These are phyloP conservation scores for Rhabdomys dilectus DNA, from an alignment of 2,113 vertebrate species.

Conservation along the genomic window DNA sequence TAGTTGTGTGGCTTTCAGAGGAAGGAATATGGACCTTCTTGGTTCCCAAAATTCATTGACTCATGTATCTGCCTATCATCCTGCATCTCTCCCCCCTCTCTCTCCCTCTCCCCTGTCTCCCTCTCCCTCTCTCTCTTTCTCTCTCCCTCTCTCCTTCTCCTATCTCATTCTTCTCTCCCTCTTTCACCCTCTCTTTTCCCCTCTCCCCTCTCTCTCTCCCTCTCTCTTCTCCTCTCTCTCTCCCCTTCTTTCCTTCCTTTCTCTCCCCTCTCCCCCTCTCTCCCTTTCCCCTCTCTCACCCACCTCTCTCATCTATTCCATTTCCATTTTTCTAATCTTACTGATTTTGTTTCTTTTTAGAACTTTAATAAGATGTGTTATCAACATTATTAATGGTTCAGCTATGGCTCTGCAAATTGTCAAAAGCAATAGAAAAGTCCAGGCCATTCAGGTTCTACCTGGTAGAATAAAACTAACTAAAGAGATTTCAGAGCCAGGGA, in stretches of 20 bases:
- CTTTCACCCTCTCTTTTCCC: background rate
- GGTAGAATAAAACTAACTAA: background rate
- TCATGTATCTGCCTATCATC: background rate
- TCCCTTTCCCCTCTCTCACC: no score
- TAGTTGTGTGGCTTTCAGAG: background rate
- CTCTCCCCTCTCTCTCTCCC: background rate
- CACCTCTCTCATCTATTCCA: background rate
- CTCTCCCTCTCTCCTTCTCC: background rate
- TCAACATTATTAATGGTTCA: background rate
- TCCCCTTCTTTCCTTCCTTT: no score
- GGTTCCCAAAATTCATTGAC: background rate
- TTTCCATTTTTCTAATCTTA: background rate
- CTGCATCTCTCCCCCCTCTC: background rate
- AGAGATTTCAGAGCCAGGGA: background rate
- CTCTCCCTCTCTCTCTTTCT: background rate
- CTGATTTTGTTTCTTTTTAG: background rate
- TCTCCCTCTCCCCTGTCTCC: accelerated
- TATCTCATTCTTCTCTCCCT: background rate
- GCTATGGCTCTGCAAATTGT: background rate
- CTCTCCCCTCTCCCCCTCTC: background rate
- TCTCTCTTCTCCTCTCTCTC: no score
- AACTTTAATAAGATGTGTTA: background rate
- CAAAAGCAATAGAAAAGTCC: background rate
- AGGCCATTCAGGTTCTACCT: background rate
- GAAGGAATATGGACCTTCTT: background rate